Evolutionary conservation across 2,888 invertebrate genomes (phyloP), one percentile per base, ranked within the genome.

Genomic region (Netelia inedita): DNA sequence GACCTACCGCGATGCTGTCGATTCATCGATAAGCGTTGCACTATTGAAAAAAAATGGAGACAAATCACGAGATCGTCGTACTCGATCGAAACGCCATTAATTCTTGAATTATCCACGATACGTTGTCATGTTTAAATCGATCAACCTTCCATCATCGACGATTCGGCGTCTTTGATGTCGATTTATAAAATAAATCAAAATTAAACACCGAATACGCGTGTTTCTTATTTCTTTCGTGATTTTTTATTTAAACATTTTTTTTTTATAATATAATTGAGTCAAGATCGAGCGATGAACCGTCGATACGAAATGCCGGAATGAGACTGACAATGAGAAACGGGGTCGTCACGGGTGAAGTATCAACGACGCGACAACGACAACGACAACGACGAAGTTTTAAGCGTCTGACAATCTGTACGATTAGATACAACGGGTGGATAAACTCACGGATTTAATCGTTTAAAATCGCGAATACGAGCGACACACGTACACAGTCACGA

Each of bases 371-470:
- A 46, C 11, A 2, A 46, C 65, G 65, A 78, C 82, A 61, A 74
- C 73, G 21, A 80, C 65, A 41, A 65, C 57, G 69, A 43, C 59
- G 61, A 61, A 43, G 59, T 8, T 53, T 41, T 8, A 53, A 80
- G 43, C 69, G 76, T 82, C 82, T 61, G 74, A 65, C 76, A 82
- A 87, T 84, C 85, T 80, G 16, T 68, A 68, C 84, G 85, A 87
- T 87, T 86, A 87, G 87, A 87, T 87, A 87, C 65, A 81, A 71
- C 80, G 57, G 69, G 75, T 74, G 82, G 85, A 82, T 85, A 83
- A 80, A 83, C 46, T 57, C 63, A 74, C 14, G 41, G 50, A 53
- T 41, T 59, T 11, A 21, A 41, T 73, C 74, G 74, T 82, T 66
- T 14, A 2, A 50, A 82, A 83, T 68, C 28, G 41, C 53, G 16